Evolutionary conservation across 2,888 invertebrate genomes (phyloP).

Genomic region (Xestia c-nigrum): DNA sequence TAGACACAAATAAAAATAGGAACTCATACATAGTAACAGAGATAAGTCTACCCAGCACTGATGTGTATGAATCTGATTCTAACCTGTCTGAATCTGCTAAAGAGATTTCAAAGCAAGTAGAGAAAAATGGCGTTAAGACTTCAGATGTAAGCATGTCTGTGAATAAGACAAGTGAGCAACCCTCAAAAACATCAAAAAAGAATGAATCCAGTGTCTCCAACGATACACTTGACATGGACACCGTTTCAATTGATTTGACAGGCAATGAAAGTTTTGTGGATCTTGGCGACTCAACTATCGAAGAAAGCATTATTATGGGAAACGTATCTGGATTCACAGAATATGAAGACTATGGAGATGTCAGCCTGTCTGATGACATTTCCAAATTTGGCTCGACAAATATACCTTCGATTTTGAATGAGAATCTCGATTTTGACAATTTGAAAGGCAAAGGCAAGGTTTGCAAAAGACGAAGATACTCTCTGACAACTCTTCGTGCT

Average conservation of each 20-base stretch:
- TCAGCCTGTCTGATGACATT: slow-evolving; percentile 62
- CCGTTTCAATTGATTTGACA: slow-evolving; percentile 77
- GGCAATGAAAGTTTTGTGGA: slow-evolving; percentile 69
- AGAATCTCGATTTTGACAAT: slow-evolving; percentile 86
- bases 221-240: slow-evolving; percentile 31
- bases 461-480: slow-evolving; percentile 80
- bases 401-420: slow-evolving; percentile 85
- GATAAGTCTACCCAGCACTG: slow-evolving; percentile 84
- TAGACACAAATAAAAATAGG: slow-evolving; percentile 74
- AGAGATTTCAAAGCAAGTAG: slow-evolving; percentile 57
- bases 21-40: slow-evolving; percentile 80
- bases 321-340: slow-evolving; percentile 84
- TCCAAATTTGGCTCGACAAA: slow-evolving; percentile 84
- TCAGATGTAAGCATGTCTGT: slow-evolving; percentile 68
- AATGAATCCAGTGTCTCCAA: slow-evolving; percentile 55
- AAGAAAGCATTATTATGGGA: slow-evolving; percentile 84
- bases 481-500: slow-evolving; percentile 82
- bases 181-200: slow-evolving; percentile 54
- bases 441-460: slow-evolving; percentile 83
- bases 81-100: slow-evolving; percentile 77
- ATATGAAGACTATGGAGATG: slow-evolving; percentile 73
- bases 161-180: slow-evolving; percentile 54
- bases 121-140: slow-evolving; percentile 67
- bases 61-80: slow-evolving; percentile 91
- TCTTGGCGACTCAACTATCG: slow-evolving; percentile 71